Percentiles rank a stretch among this genome's conserved stretches.
These are phyloP conservation scores for Macropis europaea DNA, from an alignment of 2,888 invertebrate species.

Conservation along the genomic window DNA sequence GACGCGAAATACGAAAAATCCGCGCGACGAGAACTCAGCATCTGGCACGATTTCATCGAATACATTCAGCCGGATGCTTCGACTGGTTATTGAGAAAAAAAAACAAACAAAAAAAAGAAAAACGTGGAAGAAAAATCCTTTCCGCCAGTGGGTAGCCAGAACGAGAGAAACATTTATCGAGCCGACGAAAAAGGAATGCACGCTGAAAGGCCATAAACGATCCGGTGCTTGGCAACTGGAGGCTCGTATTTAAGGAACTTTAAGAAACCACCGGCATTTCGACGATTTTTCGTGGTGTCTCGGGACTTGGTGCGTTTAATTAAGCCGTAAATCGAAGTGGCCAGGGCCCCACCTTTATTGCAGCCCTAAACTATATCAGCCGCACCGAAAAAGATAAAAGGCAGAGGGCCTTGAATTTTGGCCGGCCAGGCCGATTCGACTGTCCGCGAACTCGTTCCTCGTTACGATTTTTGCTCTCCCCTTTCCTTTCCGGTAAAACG, in stretches of 20 bases:
- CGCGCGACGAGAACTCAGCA: too few species aligned
- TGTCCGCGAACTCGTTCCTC: constrained; percentile 19
- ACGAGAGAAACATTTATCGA: constrained; percentile 42
- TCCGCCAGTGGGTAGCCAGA: constrained; percentile 15
- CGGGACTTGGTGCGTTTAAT: constrained; percentile 62
- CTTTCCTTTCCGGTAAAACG: constrained; percentile 10
- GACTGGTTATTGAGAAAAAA: too few species aligned
- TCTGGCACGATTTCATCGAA: too few species aligned
- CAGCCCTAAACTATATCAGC: constrained; percentile 63
- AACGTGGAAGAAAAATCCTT: constrained; percentile 12
- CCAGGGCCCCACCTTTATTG: constrained; percentile 58
- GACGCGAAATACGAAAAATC: not conserved
- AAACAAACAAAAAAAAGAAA: too few species aligned
- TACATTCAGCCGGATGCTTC: too few species aligned
- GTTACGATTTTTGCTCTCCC: constrained; percentile 31
- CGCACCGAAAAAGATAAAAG: constrained; percentile 46
- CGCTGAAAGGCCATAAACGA: constrained; percentile 43
- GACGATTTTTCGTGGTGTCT: constrained; percentile 48
- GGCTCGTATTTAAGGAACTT: constrained; percentile 60
- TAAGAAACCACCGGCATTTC: constrained; percentile 46
- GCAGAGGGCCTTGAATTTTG: constrained; percentile 25
- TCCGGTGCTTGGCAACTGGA: constrained; percentile 6
- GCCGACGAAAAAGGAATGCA: constrained; percentile 22
- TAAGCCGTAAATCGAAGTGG: constrained; percentile 69
- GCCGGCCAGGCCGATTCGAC: constrained; percentile 16